phyloP scores from a whole-genome alignment of 2,797 vertebrate genomes.

The Halcyon leucocephala region DNA sequence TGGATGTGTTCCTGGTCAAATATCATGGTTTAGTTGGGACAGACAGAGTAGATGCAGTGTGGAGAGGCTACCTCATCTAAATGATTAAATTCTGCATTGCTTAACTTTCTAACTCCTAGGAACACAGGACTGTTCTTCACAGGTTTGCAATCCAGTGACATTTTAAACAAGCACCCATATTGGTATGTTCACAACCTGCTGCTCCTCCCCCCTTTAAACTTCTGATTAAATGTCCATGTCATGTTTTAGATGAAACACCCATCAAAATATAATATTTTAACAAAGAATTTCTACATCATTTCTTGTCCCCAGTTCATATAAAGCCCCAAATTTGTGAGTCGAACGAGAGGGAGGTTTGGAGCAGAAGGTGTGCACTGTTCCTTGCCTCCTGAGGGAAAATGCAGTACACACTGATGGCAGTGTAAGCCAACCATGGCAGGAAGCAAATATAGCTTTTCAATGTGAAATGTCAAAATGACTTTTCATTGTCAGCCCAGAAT shows the following conservation, averaged over 20 bases:
- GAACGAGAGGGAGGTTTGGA: not conserved
- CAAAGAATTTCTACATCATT: not conserved
- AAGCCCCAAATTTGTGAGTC: not conserved
- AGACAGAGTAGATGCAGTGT: not conserved
- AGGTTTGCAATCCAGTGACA: not conserved
- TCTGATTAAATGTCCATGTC: not conserved
- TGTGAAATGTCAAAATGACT: conserved; percentile 50
- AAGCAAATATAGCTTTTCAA: conserved; percentile 13
- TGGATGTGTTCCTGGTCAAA: not conserved
- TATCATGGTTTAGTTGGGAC: not conserved
- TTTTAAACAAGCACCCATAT: not conserved
- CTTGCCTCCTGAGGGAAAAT: conserved; percentile 3
- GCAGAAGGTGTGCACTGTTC: not conserved
- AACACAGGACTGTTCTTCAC: not conserved
- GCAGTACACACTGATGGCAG: not conserved
- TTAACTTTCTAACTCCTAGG: not conserved
- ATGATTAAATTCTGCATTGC: not conserved
- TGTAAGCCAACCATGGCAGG: not conserved
- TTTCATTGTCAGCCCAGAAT: conserved; percentile 47
- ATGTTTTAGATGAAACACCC: not conserved
- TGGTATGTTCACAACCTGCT: not conserved
- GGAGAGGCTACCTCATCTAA: not conserved
- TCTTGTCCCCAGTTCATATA: not conserved
- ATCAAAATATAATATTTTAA: not conserved
- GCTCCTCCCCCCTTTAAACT: not conserved